Percentiles rank a stretch among this genome's conserved stretches.
Conservation (phyloP, 1,140 invertebrate genomes). For the Calliopsis andreniformis region DNA sequence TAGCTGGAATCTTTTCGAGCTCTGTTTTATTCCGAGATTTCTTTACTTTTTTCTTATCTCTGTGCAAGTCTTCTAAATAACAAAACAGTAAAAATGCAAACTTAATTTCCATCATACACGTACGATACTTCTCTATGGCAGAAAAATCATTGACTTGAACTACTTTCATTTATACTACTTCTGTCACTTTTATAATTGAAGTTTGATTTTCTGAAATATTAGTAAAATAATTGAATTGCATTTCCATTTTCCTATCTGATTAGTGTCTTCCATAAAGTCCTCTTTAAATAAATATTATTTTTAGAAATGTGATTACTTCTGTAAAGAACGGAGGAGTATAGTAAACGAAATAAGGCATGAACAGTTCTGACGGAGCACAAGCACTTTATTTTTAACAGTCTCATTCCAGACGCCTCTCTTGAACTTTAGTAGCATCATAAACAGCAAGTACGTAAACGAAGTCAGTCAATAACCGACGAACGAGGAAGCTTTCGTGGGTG, state of each 20-base stretch:
- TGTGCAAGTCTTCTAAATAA: background rate
- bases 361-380: conserved; percentile 2
- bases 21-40: conserved; percentile 4
- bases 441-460: conserved; percentile 79
- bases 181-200: background rate
- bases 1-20: conserved; percentile 16
- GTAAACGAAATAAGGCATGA: conserved; percentile 24
- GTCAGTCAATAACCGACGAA: conserved; percentile 76
- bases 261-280: background rate
- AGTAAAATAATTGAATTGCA: too few species aligned
- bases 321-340: background rate
- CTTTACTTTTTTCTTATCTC: background rate
- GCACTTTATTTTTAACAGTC: conserved; percentile 72
- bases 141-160: background rate
- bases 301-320: background rate
- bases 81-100: too few species aligned
- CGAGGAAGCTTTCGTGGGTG: conserved; percentile 52
- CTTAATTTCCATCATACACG: too few species aligned
- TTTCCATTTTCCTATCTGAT: too few species aligned
- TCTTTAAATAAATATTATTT: background rate
- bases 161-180: background rate
- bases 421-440: conserved; percentile 78
- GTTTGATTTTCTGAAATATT: background rate
- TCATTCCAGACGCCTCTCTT: conserved; percentile 56
- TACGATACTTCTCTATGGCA: background rate